Evolutionary conservation across 2,888 invertebrate genomes (phyloP), one percentile per base, ranked within the genome.

Genomic region (Diaphora mendica): DNA sequence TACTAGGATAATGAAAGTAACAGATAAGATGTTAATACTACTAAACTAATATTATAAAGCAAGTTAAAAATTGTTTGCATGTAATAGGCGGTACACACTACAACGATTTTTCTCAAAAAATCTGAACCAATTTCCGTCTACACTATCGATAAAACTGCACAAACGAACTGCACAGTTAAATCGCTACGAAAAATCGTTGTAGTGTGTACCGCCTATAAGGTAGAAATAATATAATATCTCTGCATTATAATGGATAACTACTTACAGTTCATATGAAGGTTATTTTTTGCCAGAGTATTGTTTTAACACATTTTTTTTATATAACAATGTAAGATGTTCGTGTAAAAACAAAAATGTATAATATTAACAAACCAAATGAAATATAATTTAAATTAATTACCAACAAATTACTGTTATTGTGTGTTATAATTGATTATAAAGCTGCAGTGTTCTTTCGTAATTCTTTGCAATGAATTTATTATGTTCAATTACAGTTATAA

Each of bases 241-340:
- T n/a, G n/a, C n/a, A n/a, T 20, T 2, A 17, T 5, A 48, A 13
- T 48, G 20, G 20, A 48, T 51, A 51, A 51, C 23, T 8, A 26
- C 55, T 59, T 26, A 59, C 26, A 59, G n/a, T 59, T n/a, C 39
- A 26, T n/a, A 26, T 59, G n/a, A 4, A 59, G 20, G 26, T 67
- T 48, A 15, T 3, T 11, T 30, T 26, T 44, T 3, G 3, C 20
- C 20, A 0, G 30, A 30, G 20, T 30, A 13, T 67, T 67, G 17
- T 67, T 44, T 23, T 48, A 44, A 30, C 26, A 59, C 20, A 66
- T 66, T 30, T 23, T 48, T 23, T 33, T 48, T 33, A 20, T 23
- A 23, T 48, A 67, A 39, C 44, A 30, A 67, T 48, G 23, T 44
- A 67, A 67, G 66, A 67, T 33, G 30, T 44, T 66, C 30, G 67